These are phyloP conservation scores for Enteromius argenteus DNA, from an alignment of 2,797 vertebrate genomes.

Conservation along the genomic window DNA sequence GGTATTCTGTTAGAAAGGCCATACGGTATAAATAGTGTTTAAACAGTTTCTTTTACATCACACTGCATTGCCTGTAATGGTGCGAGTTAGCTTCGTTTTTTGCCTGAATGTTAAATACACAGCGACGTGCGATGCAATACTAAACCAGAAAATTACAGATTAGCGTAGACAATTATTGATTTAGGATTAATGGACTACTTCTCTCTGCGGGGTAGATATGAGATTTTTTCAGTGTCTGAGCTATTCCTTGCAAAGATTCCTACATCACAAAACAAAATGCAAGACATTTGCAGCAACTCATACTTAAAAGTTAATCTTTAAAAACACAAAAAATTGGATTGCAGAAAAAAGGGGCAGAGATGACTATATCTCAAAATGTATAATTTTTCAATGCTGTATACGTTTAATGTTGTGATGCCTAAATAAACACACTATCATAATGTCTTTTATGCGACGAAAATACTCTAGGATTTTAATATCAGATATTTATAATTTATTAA, in stretches of 20 bases:
- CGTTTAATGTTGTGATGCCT: neutral
- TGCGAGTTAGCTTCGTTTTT: conserved; percentile 13
- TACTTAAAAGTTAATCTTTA: neutral
- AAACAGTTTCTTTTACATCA: conserved; percentile 51
- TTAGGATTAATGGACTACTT: conserved; percentile 23
- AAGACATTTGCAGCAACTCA: neutral
- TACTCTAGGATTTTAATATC: neutral
- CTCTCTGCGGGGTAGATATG: conserved; percentile 14
- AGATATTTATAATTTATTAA: neutral
- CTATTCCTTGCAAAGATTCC: neutral
- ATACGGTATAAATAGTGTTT: conserved; percentile 58
- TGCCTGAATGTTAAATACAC: conserved; percentile 50
- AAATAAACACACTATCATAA: neutral
- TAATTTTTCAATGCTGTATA: neutral
- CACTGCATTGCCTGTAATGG: neutral
- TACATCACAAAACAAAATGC: neutral
- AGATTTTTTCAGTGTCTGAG: neutral
- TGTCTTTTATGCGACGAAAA: no score
- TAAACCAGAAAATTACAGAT: conserved; percentile 37
- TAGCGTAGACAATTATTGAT: conserved; percentile 37
- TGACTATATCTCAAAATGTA: neutral
- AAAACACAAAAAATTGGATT: neutral
- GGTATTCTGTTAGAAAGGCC: conserved; percentile 30
- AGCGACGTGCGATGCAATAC: conserved; percentile 34
- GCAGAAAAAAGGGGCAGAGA: neutral